Base-by-base conservation (phyloP, 2,888 invertebrate genomes). In the Meandrusa payeni region DNA sequence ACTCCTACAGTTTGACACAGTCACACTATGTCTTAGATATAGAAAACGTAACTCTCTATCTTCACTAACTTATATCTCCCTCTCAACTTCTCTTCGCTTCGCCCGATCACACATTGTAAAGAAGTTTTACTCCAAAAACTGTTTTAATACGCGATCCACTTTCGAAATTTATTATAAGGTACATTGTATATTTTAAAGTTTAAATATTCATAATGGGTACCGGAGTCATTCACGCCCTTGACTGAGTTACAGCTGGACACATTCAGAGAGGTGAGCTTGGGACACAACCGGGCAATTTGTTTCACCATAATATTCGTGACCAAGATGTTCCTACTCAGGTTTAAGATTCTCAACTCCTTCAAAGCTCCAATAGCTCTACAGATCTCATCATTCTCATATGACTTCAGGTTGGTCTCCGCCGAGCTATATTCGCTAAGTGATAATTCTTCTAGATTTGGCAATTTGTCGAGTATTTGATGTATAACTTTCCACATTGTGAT, bases 291-390 rank as follows among this genome's bases (percentile, higher is more conserved):
- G 0, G 88, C 82, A 3, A 92, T 59, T 31, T 71, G 76, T 52
- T 81, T 78, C 46, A 92, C 43, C 11, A 91, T 83, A 1, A 76
- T 66, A 55, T 92, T 89, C 0, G 79, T 86, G 10, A 92, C 82
- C 39, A 76, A 72, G 2, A 72, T 61, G 47, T 89, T 90, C 37
- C 71, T 67, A 51, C 75, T 76, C 27, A 90, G 50, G 51, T 86
- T 81, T 29, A 91, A 54, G 1, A 54, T 55, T 55, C 79, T 85
- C 47, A 90, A 62, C 51, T 89, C 80, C 0, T 69, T 69, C 6
- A 90, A 62, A 0, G 63, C 68, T 0, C 76, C 61, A 3, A 90
- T 48, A 0, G 80, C 58, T 9, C 81, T 67, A 54, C 86, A 67
- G 31, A 82, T 77, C 0, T 69, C 63, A 1, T 78, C 71, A 23